Percentiles rank a stretch among this genome's conserved stretches.
Conservation (phyloP, 2,797 vertebrate genomes). For the Danio aesculapii region DNA sequence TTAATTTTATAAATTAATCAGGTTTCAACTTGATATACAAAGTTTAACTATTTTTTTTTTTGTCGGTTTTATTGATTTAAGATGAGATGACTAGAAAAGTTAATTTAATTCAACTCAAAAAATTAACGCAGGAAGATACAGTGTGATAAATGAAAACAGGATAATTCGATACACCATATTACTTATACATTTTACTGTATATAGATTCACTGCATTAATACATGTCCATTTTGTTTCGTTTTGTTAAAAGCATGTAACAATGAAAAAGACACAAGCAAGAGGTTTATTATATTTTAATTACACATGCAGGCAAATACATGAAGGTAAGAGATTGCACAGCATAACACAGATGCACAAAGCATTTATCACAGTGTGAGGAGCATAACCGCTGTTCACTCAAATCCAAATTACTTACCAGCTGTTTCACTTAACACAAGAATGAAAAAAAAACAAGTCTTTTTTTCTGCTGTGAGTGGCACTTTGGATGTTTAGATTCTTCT, state of each 20-base stretch:
- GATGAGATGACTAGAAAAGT: too few species aligned
- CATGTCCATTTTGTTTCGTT: background rate
- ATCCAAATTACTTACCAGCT: background rate
- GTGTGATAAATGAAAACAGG: too few species aligned
- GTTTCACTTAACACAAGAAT: background rate
- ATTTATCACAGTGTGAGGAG: constrained; percentile 39
- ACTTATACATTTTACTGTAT: too few species aligned
- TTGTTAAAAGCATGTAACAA: background rate
- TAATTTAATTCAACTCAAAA: too few species aligned
- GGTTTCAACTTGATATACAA: too few species aligned
- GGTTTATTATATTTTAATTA: constrained; percentile 34
- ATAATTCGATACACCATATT: too few species aligned
- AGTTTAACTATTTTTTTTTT: too few species aligned
- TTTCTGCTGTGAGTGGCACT: background rate
- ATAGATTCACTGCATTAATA: background rate
- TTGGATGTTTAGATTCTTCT: background rate
- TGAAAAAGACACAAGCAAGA: background rate
- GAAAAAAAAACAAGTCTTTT: background rate
- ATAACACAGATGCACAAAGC: constrained; percentile 8
- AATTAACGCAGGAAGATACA: too few species aligned
- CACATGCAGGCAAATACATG: constrained; percentile 28
- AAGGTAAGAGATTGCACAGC: background rate
- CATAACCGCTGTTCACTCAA: background rate
- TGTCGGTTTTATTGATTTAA: too few species aligned
- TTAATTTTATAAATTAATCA: too few species aligned